Conservation (phyloP, 1,140 invertebrate genomes). For the Trachelipus rathkii region DNA sequence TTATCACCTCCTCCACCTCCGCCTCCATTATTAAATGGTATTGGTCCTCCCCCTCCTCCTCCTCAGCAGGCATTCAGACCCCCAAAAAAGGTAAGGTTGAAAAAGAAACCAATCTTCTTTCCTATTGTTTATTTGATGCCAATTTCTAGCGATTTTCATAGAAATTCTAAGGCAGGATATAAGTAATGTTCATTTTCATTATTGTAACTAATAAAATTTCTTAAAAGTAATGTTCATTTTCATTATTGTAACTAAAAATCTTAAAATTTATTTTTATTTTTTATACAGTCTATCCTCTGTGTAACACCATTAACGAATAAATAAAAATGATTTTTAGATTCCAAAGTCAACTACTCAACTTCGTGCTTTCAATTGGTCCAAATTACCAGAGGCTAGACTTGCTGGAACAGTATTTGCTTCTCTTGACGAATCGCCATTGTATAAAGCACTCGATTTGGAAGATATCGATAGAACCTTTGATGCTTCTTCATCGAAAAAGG, state of each 20-base stretch:
- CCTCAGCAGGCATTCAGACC: conserved; percentile 15
- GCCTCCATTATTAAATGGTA: conserved; percentile 42
- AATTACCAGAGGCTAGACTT: conserved; percentile 57
- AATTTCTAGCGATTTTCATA: no score
- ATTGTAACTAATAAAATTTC: no score
- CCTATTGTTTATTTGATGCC: no score
- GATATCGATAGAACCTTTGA: conserved; percentile 89
- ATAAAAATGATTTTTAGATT: conserved; percentile 52
- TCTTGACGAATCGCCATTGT: conserved; percentile 86
- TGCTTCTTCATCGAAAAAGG: conserved; percentile 32
- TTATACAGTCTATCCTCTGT: no score
- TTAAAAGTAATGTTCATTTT: no score
- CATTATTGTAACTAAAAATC: no score
- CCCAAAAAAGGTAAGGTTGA: conserved; percentile 19
- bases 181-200: no score
- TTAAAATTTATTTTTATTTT: no score
- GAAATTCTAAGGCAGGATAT: no score
- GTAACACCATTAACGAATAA: background rate
- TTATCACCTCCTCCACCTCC: conserved; percentile 40
- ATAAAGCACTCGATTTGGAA: conserved; percentile 84
- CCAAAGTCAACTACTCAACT: conserved; percentile 76
- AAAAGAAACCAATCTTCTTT: no score
- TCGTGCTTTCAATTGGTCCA: conserved; percentile 97
- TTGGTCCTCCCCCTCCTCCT: conserved; percentile 42
- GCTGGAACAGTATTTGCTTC: conserved; percentile 89